Evolutionary conservation across 1,140 invertebrate genomes (phyloP), one percentile per base, ranked within the genome.

Genomic region (Watersipora subatra): DNA sequence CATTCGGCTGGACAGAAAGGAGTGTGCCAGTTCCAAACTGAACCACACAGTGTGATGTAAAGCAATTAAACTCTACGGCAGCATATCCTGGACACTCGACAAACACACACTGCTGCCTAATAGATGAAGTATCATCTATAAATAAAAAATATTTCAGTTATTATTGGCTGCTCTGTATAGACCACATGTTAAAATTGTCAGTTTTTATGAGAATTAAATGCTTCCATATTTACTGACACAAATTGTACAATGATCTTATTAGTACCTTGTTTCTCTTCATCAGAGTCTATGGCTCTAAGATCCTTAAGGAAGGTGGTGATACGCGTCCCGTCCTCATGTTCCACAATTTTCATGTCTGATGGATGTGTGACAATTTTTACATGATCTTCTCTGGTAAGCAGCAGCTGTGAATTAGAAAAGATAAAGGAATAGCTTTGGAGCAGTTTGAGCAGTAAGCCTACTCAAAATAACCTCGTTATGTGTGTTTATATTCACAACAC

Each of bases 81-180:
- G 79, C 77, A 70, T 71, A 80, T 12, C 75, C 75, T 25, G 77
- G 77, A 69, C 78, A 80, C 68, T 80, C 79, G 3, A 80, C 74
- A 63, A 62, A 64, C 22, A 70, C 62, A 59, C 29, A 69, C 67
- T 78, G 74, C 58, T 59, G 22, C 22, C 28, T 27, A 19, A n/a
- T 62, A n/a, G 28, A 20, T 1, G 27, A 28, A 20, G 61, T 2
- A 2, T 62, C 61, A n/a, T 62, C 61, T 62, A 28, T 28, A 27
- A 27, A n/a, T 15, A 19, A 59, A 24, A 59, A 2, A 2, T 20
- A 7, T 57, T 2, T 24, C 57, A 57, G 2, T 24, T 57, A 25
- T 57, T n/a, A n/a, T n/a, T n/a, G n/a, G n/a, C n/a, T n/a, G n/a
- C n/a, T n/a, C n/a, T n/a, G n/a, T n/a, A n/a, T n/a, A n/a, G n/a